Conservation (phyloP, 2,797 vertebrate genomes). For the Vultur gryphus region DNA sequence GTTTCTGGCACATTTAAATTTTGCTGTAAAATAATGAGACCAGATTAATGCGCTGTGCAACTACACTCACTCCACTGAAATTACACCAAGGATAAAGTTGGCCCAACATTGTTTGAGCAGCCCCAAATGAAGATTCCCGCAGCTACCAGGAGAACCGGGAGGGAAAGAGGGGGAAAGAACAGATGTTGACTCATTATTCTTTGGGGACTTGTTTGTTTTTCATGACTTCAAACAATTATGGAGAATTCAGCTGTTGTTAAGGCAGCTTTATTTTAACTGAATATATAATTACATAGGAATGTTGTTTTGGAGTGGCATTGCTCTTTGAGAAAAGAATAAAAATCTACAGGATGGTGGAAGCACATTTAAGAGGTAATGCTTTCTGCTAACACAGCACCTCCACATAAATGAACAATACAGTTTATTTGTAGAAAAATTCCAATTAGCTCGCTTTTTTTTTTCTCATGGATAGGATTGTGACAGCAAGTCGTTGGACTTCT, state of each 20-base stretch:
- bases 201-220: background rate
- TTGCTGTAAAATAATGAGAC: background rate
- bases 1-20: background rate
- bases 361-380: background rate
- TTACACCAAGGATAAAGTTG: background rate
- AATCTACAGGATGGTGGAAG: background rate
- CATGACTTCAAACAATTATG: background rate
- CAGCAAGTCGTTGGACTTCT: background rate
- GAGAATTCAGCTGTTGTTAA: background rate
- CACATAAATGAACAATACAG: background rate
- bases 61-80: background rate
- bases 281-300: background rate
- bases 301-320: background rate
- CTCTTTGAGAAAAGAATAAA: background rate
- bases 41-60: background rate
- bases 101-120: background rate
- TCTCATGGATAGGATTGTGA: background rate
- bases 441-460: background rate
- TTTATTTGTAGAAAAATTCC: background rate
- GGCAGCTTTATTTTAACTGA: constrained; percentile 5
- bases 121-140: background rate
- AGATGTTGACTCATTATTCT: constrained; percentile 9
- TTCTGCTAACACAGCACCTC: background rate
- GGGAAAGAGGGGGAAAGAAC: background rate
- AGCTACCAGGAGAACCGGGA: background rate